Evolutionary conservation across 1,140 invertebrate species (phyloP).

Genomic region (Lasaia peninsularis): DNA sequence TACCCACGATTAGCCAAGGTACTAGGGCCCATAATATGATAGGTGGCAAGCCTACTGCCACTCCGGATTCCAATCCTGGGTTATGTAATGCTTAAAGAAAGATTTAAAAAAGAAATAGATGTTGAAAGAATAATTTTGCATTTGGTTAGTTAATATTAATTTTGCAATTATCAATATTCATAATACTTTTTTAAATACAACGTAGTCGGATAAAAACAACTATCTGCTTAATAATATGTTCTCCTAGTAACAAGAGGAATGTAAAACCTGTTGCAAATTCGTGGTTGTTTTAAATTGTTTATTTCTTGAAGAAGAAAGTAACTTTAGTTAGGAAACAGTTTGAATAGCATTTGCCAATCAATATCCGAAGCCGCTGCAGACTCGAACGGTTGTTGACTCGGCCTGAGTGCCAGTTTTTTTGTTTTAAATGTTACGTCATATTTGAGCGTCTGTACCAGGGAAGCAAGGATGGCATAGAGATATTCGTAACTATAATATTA

Average conservation of each 20-base stretch:
- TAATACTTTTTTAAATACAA: too few relatives aligned
- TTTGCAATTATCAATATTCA: too few relatives aligned
- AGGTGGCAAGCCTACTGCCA: too few relatives aligned
- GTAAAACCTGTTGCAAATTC: slow-evolving; percentile 20
- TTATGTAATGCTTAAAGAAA: too few relatives aligned
- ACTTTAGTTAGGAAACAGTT: not conserved
- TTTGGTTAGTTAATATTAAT: too few relatives aligned
- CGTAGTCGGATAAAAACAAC: slow-evolving; percentile 1
- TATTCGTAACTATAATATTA: slow-evolving; percentile 6
- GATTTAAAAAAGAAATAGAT: too few relatives aligned
- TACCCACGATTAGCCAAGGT: too few relatives aligned
- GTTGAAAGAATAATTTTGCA: too few relatives aligned
- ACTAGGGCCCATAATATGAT: too few relatives aligned
- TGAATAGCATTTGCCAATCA: too few relatives aligned
- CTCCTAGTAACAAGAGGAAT: slow-evolving; percentile 28
- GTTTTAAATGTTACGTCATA: slow-evolving; percentile 58
- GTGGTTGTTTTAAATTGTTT: slow-evolving; percentile 4
- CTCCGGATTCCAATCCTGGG: too few relatives aligned
- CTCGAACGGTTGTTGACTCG: not conserved
- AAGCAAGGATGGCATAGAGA: slow-evolving; percentile 29
- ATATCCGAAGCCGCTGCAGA: too few relatives aligned
- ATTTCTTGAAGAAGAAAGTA: not conserved
- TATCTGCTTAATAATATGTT: slow-evolving; percentile 20
- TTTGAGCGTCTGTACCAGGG: slow-evolving; percentile 48
- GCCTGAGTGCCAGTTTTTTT: slow-evolving; percentile 13